A percentile compares a stretch with the other conserved stretches of the same genome.
Evolutionary conservation across 1,140 invertebrate genomes (phyloP).

Genomic region (Philotrypesis tridentata): DNA sequence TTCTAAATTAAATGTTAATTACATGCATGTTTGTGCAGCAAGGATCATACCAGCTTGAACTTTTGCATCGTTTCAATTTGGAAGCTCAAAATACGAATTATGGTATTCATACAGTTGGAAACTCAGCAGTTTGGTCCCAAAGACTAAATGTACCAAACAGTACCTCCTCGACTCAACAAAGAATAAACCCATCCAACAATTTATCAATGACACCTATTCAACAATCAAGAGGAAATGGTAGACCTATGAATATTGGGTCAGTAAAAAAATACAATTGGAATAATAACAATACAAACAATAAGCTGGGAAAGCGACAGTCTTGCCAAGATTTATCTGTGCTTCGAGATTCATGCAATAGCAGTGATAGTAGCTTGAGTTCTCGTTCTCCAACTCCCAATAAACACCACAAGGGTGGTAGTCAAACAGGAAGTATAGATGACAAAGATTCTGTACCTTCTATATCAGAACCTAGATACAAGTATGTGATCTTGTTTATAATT

Average conservation of each 20-base stretch:
- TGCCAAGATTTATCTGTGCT: slow-evolving; percentile 57
- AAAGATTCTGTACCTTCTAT: slow-evolving; percentile 67
- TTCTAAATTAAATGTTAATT: background rate
- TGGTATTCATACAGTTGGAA: slow-evolving; percentile 54
- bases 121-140: slow-evolving; percentile 61
- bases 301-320: slow-evolving; percentile 59
- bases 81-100: slow-evolving; percentile 61
- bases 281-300: slow-evolving; percentile 53
- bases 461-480: slow-evolving; percentile 58
- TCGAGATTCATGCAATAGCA: slow-evolving; percentile 60
- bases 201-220: slow-evolving; percentile 30
- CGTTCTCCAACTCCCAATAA: slow-evolving; percentile 69
- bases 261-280: slow-evolving; percentile 67
- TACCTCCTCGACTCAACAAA: slow-evolving; percentile 29
- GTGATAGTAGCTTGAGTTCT: slow-evolving; percentile 68
- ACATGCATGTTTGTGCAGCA: slow-evolving; percentile 56
- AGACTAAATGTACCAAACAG: slow-evolving; percentile 55
- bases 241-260: slow-evolving; percentile 57
- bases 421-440: slow-evolving; percentile 69
- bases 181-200: slow-evolving; percentile 28
- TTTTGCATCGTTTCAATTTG: slow-evolving; percentile 66
- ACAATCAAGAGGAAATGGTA: slow-evolving; percentile 48
- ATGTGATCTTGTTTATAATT: slow-evolving; percentile 14
- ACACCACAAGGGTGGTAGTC: slow-evolving; percentile 59
- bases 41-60: slow-evolving; percentile 63